These are phyloP conservation scores for Calidris pygmaea DNA, from an alignment of 2,113 vertebrate genomes.

Conservation along the genomic window DNA sequence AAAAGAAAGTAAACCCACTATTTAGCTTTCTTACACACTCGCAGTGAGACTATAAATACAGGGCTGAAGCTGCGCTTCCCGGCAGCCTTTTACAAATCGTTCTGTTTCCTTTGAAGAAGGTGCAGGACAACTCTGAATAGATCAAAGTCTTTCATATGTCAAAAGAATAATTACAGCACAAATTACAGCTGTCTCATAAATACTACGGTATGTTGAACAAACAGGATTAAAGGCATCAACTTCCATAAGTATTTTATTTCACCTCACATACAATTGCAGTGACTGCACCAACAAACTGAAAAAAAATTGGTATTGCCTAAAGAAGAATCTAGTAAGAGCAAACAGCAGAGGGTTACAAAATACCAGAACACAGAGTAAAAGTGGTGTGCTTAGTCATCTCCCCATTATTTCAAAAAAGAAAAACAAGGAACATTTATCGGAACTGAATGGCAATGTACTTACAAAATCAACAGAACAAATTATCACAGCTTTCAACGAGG, in stretches of 20 bases:
- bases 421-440: background rate
- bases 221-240: background rate
- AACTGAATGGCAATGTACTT: background rate
- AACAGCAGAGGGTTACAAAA: background rate
- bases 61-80: background rate
- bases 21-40: background rate
- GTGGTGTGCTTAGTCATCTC: background rate
- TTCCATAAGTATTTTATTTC: background rate
- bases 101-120: background rate
- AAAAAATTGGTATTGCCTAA: background rate
- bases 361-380: background rate
- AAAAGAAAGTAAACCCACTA: background rate
- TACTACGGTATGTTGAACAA: background rate
- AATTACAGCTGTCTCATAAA: background rate
- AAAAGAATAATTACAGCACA: background rate
- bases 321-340: background rate
- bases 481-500: slow-evolving; percentile 5
- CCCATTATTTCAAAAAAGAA: background rate
- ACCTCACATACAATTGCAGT: background rate
- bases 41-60: background rate
- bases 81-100: background rate
- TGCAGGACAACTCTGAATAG: background rate
- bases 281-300: background rate
- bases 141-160: background rate
- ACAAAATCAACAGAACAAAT: slow-evolving; percentile 36